Percentiles rank a stretch among this genome's conserved stretches.
Evolutionary conservation across 2,797 vertebrate genomes (phyloP).

Genomic region (Pelobates cultripes): DNA sequence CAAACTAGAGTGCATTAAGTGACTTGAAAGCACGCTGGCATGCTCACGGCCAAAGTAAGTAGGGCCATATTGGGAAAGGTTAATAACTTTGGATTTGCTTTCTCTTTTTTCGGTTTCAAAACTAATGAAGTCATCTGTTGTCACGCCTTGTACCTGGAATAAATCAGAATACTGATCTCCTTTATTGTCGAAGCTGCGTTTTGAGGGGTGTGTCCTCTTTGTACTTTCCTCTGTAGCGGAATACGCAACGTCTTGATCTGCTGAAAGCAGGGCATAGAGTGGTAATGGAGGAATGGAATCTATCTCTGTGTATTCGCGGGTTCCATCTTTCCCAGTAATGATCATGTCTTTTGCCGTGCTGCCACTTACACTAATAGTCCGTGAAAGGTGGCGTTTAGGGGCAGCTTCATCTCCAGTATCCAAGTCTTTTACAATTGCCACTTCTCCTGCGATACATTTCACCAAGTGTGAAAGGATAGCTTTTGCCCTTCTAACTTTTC

Average conservation of each 20-base stretch:
- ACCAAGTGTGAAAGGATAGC: slow-evolving; percentile 97
- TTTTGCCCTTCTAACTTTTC: slow-evolving; percentile 94
- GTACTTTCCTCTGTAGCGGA: slow-evolving; percentile 82
- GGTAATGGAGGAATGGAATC: slow-evolving; percentile 97
- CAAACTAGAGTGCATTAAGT: slow-evolving; percentile 97
- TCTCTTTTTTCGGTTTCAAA: slow-evolving; percentile 93
- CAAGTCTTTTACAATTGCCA: slow-evolving; percentile 91
- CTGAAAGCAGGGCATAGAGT: slow-evolving; percentile 88
- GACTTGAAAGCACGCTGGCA: slow-evolving; percentile 95
- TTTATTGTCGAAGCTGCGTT: slow-evolving; percentile 74
- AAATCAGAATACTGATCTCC: slow-evolving; percentile 89
- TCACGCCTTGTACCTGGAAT: slow-evolving; percentile 88
- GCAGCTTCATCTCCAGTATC: slow-evolving; percentile 89
- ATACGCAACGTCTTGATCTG: slow-evolving; percentile 90
- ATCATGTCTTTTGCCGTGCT: slow-evolving; percentile 97
- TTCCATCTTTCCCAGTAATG: slow-evolving; percentile 90
- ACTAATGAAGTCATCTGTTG: slow-evolving; percentile 91
- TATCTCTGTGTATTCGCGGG: slow-evolving; percentile 96
- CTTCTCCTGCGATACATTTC: slow-evolving; percentile 97
- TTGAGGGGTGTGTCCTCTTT: slow-evolving; percentile 76
- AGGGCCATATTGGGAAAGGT: slow-evolving; percentile 95
- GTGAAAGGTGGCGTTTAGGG: slow-evolving; percentile 89
- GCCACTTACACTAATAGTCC: slow-evolving; percentile 97
- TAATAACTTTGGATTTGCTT: slow-evolving; percentile 91
- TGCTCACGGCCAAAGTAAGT: slow-evolving; percentile 96